Evolutionary conservation across 2,797 vertebrate species (phyloP).

Genomic region (Graptemys geographica): DNA sequence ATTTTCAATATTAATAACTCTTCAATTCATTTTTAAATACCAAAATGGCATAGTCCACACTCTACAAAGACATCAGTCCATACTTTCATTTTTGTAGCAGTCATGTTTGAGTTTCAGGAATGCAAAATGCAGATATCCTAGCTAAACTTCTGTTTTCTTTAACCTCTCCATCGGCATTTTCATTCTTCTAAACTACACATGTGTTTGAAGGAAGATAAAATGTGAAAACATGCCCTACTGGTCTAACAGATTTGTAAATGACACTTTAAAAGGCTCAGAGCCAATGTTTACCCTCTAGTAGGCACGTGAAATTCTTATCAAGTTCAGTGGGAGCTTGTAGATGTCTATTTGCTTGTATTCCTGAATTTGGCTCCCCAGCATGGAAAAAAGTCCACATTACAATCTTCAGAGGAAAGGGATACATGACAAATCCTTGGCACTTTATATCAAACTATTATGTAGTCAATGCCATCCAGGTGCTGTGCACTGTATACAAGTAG

Average conservation of each 20-base stretch:
- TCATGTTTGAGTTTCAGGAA: background rate
- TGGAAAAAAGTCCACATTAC: background rate
- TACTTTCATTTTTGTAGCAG: constrained; percentile 22
- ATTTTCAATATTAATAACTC: constrained; percentile 33
- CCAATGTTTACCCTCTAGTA: constrained; percentile 21
- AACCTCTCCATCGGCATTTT: background rate
- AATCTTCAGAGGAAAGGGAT: background rate
- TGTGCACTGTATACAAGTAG: background rate
- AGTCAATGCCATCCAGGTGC: background rate
- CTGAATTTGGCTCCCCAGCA: background rate
- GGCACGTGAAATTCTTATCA: background rate
- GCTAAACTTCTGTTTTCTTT: background rate
- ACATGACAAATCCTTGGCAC: fast-evolving
- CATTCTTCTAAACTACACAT: background rate
- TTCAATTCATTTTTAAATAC: constrained; percentile 47
- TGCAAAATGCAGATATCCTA: constrained; percentile 1
- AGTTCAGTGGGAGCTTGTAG: background rate
- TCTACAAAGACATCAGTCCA: background rate
- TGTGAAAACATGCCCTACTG: background rate
- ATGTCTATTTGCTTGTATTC: background rate
- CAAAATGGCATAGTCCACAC: background rate
- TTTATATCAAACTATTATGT: background rate
- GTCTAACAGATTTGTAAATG: constrained; percentile 10
- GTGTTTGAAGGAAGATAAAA: constrained; percentile 3
- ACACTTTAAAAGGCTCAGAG: background rate